Percentiles rank a stretch among this genome's conserved stretches.
Evolutionary conservation across 2,113 vertebrate genomes (phyloP).

Genomic region (Chamaetylas fuelleborni): DNA sequence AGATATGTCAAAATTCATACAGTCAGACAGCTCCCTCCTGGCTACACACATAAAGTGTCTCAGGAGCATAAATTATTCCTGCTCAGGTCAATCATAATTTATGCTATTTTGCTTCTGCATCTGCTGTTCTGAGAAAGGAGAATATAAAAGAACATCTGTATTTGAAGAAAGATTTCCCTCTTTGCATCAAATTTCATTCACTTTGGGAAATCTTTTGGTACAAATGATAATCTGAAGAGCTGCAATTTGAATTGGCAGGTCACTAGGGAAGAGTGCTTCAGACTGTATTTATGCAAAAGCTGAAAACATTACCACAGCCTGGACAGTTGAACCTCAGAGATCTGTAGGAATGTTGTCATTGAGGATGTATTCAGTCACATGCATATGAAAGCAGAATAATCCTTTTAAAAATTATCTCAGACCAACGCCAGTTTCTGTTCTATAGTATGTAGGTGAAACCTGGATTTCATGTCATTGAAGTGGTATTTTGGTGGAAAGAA

Average conservation of each 20-base stretch:
- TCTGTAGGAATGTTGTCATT: neutral
- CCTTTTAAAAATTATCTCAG: neutral
- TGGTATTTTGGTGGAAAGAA: neutral
- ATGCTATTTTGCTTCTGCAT: conserved; percentile 39
- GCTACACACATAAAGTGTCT: neutral
- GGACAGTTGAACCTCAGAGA: neutral
- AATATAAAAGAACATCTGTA: conserved; percentile 12
- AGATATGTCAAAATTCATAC: conserved; percentile 44
- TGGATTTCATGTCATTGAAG: neutral
- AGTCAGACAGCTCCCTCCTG: conserved; percentile 38
- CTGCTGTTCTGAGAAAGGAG: conserved; percentile 1
- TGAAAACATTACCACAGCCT: neutral
- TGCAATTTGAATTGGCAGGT: neutral
- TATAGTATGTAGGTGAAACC: neutral
- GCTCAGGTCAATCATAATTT: conserved; percentile 52
- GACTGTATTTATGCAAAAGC: neutral
- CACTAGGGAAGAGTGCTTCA: neutral
- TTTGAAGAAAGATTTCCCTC: conserved; percentile 4
- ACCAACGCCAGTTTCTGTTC: neutral
- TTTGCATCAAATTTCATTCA: neutral
- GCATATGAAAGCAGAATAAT: neutral
- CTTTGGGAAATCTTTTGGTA: neutral
- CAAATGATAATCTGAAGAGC: neutral
- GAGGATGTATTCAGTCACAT: neutral
- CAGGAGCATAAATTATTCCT: conserved; percentile 50